phyloP scores from a whole-genome alignment of 2,888 invertebrate species.

The Drosophila antonietae region DNA sequence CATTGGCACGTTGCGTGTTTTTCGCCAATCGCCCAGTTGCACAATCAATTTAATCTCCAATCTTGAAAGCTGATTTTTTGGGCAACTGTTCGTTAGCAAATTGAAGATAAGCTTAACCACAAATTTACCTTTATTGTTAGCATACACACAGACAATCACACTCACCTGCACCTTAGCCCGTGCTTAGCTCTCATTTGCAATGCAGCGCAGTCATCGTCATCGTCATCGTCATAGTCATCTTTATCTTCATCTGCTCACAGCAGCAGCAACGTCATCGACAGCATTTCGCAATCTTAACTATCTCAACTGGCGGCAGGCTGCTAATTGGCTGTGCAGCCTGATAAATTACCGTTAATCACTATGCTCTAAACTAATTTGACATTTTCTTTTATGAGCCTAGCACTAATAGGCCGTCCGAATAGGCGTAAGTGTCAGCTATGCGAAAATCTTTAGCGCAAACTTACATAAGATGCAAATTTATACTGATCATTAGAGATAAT shows the following conservation, averaged over 20 bases:
- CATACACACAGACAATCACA: slow-evolving; percentile 19
- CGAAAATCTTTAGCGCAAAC: background rate
- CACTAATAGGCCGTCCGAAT: slow-evolving; percentile 14
- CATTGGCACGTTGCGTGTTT: slow-evolving; percentile 70
- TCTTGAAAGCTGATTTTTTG: slow-evolving; percentile 43
- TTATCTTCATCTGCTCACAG: slow-evolving; percentile 13
- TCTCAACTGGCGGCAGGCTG: slow-evolving; percentile 30
- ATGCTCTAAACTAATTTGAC: slow-evolving; percentile 25
- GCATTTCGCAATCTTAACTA: slow-evolving; percentile 40
- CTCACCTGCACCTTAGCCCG: slow-evolving; percentile 27
- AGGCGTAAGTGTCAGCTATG: slow-evolving; percentile 20
- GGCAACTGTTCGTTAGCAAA: slow-evolving; percentile 57
- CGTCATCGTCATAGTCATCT: slow-evolving; percentile 7
- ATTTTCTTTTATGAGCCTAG: slow-evolving; percentile 17
- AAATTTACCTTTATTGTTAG: slow-evolving; percentile 56
- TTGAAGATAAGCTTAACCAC: slow-evolving; percentile 52
- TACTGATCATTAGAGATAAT: background rate
- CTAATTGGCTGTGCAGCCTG: slow-evolving; percentile 35
- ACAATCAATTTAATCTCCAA: slow-evolving; percentile 65
- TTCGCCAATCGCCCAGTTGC: slow-evolving; percentile 48
- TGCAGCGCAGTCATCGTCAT: slow-evolving; percentile 34
- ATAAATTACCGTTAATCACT: slow-evolving; percentile 37
- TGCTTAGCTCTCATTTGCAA: slow-evolving; percentile 47
- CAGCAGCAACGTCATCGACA: slow-evolving; percentile 24
- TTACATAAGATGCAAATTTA: background rate